Conservation (phyloP, 2,113 vertebrate genomes). For the Machaerirhynchus nigripectus region DNA sequence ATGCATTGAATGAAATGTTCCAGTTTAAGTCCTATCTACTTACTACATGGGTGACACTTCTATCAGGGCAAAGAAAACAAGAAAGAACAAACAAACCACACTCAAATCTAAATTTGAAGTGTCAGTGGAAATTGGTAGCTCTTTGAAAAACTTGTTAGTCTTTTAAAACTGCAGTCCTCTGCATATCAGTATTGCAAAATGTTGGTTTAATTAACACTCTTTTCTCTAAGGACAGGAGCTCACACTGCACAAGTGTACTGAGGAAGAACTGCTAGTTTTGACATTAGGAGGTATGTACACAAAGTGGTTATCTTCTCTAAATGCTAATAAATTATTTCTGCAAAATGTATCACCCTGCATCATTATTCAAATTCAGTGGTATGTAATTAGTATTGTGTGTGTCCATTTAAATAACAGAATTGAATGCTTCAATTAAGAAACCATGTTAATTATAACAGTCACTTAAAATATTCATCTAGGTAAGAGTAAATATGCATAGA, state of each 20-base stretch:
- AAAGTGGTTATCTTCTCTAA: not conserved
- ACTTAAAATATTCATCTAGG: not conserved
- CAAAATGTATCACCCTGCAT: not conserved
- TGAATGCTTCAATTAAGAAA: not conserved
- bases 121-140: not conserved
- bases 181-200: not conserved
- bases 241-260: not conserved
- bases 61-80: not conserved
- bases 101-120: not conserved
- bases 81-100: not conserved
- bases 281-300: not conserved
- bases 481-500: not conserved
- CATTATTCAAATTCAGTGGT: not conserved
- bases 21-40: not conserved
- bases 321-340: not conserved
- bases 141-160: not conserved
- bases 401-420: not conserved
- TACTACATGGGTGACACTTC: not conserved
- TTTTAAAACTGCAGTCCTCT: not conserved
- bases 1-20: not conserved
- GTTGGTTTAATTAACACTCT: constrained; percentile 6
- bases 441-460: not conserved
- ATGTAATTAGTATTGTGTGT: not conserved
- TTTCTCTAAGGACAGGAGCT: constrained; percentile 24
- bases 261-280: not conserved